Evolutionary conservation across 2,888 invertebrate genomes (phyloP).

Genomic region (Arrhopalites spinosus): DNA sequence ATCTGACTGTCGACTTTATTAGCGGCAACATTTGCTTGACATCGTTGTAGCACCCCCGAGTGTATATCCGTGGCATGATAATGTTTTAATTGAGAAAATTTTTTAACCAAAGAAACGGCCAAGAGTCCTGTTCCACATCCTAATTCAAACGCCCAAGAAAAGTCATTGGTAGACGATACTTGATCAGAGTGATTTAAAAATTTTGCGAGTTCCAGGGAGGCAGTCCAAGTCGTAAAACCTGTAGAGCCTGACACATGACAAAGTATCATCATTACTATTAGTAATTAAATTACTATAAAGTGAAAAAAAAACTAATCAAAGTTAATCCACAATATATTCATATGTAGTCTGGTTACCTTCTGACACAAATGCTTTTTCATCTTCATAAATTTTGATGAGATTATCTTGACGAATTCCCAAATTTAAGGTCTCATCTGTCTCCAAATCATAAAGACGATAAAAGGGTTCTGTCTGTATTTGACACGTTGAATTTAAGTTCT

Average conservation of each 20-base stretch:
- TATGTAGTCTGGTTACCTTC: too few relatives aligned
- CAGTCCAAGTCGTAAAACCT: conserved; percentile 32
- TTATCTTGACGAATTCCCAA: too few relatives aligned
- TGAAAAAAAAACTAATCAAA: too few relatives aligned
- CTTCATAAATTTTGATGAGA: conserved; percentile 36
- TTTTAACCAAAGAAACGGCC: conserved; percentile 4
- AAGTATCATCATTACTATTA: too few relatives aligned
- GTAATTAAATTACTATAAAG: too few relatives aligned
- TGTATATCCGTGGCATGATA: conserved; percentile 33
- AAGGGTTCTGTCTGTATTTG: conserved; percentile 20
- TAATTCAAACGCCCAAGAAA: conserved; percentile 29
- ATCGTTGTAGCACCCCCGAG: conserved; percentile 14
- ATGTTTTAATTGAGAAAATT: conserved; percentile 14
- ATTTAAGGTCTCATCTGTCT: not conserved
- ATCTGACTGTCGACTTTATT: conserved; percentile 13
- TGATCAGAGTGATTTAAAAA: too few relatives aligned
- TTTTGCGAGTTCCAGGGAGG: conserved; percentile 28
- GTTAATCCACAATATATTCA: too few relatives aligned
- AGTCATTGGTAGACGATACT: too few relatives aligned
- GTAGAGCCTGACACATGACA: too few relatives aligned
- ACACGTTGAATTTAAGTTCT: conserved; percentile 1
- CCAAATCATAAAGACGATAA: conserved; percentile 28
- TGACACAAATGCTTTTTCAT: conserved; percentile 30
- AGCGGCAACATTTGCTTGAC: conserved; percentile 16
- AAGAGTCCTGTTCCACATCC: conserved; percentile 35